These are phyloP conservation scores for Caerostris extrusa DNA, from an alignment of 1,140 invertebrate genomes.

Conservation along the genomic window DNA sequence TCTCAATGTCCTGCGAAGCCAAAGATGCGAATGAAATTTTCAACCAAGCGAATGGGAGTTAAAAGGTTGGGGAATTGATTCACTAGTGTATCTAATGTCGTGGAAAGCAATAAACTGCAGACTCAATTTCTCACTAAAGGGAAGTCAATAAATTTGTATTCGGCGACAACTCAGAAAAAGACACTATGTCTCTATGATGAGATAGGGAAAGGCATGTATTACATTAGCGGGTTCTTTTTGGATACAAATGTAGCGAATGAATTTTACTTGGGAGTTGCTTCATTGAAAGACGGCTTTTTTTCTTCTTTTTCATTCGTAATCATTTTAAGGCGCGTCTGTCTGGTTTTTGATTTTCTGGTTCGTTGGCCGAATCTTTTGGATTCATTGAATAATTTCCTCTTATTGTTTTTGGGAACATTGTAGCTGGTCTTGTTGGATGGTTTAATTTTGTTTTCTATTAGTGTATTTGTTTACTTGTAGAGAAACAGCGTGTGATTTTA, in stretches of 20 bases:
- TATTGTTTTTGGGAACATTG: no score
- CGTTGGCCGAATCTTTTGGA: neutral
- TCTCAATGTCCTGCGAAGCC: neutral
- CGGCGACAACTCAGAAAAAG: constrained; percentile 37
- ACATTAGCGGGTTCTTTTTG: neutral
- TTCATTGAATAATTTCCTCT: neutral
- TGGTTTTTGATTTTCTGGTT: neutral
- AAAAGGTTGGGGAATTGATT: constrained; percentile 51
- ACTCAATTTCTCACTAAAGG: constrained; percentile 52
- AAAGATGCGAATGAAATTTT: constrained; percentile 43
- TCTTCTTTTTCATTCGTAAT: neutral
- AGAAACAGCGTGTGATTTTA: no score
- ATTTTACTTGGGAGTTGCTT: no score
- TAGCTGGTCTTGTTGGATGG: no score
- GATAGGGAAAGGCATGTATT: neutral
- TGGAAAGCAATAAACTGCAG: constrained; percentile 61
- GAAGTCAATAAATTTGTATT: constrained; percentile 65
- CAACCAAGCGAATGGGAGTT: neutral
- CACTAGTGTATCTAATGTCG: constrained; percentile 42
- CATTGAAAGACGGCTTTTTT: no score
- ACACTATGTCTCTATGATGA: constrained; percentile 10
- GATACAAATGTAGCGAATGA: neutral
- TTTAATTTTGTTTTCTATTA: no score
- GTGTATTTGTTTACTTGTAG: no score
- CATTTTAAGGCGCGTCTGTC: neutral